Evolutionary conservation across 2,797 vertebrate genomes (phyloP), one percentile per base, ranked within the genome.

Genomic region (Cygnus olor): DNA sequence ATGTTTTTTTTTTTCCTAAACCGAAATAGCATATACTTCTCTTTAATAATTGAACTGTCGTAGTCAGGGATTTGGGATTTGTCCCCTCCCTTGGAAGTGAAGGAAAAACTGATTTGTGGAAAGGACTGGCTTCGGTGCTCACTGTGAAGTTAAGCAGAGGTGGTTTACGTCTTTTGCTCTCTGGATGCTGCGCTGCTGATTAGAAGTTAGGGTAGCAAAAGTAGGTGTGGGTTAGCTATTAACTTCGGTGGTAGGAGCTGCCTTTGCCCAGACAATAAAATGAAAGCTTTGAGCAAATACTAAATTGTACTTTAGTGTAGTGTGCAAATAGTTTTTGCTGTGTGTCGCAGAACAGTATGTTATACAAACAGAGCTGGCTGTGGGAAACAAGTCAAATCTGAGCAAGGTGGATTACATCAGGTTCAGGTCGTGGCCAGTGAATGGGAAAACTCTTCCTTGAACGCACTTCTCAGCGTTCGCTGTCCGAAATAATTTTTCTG

Each of bases 271-370:
- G 88, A 94, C 94, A 96, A 95, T 96, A 92, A 97, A 97, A 94
- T 5, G 63, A 88, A 95, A 93, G 66, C 91, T 96, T 96, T 97
- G 86, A 95, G 85, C 95, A 96, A 96, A 97, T 93, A 97, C 88
- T 93, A 94, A 91, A 87, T 91, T 42, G 0, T 91, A 72, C 83
- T 96, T 94, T 54, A 87, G 78, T 70, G 64, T 84, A 71, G 68
- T 68, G 94, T 94, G 86, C 92, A 97, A 96, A 97, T 94, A 96
- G 71, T 80, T 95, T 82, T 95, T 95, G 90, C 95, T 91, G 93
- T 42, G 89, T 90, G 91, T 94, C 94, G 93, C 92, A 94, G 94
- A 96, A 93, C 93, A 89, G 86, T 82, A 63, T 81, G 94, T 97
- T 96, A 92, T 32, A 68, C 89, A 95, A 96, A 95, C 92, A 95